Base-by-base conservation (phyloP, 2,113 vertebrate species). In the Pachypanchax playfairii region DNA sequence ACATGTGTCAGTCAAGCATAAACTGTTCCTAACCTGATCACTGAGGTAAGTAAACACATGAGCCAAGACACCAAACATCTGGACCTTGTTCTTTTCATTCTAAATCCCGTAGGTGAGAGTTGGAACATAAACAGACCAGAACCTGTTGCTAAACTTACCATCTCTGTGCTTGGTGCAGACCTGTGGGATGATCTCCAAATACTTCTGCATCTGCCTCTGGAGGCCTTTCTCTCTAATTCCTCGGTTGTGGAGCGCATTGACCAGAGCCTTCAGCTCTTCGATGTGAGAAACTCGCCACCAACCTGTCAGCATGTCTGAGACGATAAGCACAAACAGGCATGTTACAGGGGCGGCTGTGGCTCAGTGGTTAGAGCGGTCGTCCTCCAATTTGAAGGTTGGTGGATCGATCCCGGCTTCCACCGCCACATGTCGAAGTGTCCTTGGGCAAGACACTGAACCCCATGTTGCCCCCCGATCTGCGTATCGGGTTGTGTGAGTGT, bases 281-380 rank as follows among this genome's bases (percentile, higher is more conserved):
- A 94, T 92, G 85, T 97, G 95, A 75, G 94, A 93, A 78, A 99
- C 95, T 69, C 96, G 94, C 97, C 97, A 99, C 97, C 97, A 99
- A 50, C 97, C 96, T 80, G 92, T 93, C 65, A 96, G 92, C 95
- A 95, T 91, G 90, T 97, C 97, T 98, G 83, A 48, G 35, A 68
- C 14, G 60, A 44, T 26, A 21, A 64, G 24, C 25, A 65, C 51
- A 80, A 57, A 70, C 39, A 50, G 6, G 20, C 36, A 63, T 41
- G 43, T 74, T 17, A 70, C n/a, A n/a, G n/a, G n/a, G n/a, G n/a
- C n/a, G n/a, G n/a, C n/a, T n/a, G n/a, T n/a, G n/a, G n/a, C n/a
- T n/a, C n/a, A n/a, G n/a, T n/a, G n/a, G n/a, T n/a, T n/a, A n/a
- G n/a, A n/a, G n/a, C n/a, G n/a, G n/a, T n/a, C n/a, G n/a, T n/a